Base-by-base conservation (phyloP, 2,797 vertebrate genomes). In the Vultur gryphus region DNA sequence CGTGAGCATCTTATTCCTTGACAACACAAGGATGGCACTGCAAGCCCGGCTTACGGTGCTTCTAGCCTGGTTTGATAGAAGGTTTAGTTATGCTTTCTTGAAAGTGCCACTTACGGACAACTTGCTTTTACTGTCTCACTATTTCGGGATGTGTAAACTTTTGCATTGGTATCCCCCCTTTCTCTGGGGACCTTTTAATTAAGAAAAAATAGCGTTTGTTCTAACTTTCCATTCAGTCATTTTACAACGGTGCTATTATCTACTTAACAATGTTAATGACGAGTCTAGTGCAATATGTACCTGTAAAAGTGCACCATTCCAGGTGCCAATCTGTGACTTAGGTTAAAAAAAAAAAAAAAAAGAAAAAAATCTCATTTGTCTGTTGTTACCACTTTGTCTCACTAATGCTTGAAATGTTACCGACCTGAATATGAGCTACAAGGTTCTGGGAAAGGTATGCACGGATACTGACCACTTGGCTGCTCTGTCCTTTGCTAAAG, bases 231-330 rank as follows among this genome's bases (percentile, higher is more conserved):
- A 80, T 13, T 31, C 92, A 85, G 62, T 93, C 94, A 35, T 95
- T 96, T 92, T 84, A 84, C 96, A 93, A 81, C 6, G 97, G 98
- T 97, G 98, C 98, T 97, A 96, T 91, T 72, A 96, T 41, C 95
- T 95, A 91, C 96, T 89, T 85, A 93, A 84, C 82, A 51, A 95
- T 48, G 81, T 90, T 83, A 87, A 62, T 90, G 84, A 94, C 87
- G 43, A 96, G 85, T 92, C 91, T 97, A 97, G 97, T 98, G 97
- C 98, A 98, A 98, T 97, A 97, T 67, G 82, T 95, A 89, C 87
- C 91, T 88, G 94, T 88, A 84, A 71, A 67, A 71, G 76, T 15
- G 93, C 81, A 67, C 81, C 92, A 18, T 11, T 17, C 79, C 84
- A 0, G 7, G 67, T 77, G 95, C 93, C 84, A 23, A 2, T 77